Percentiles rank a stretch among this genome's conserved stretches.
phyloP scores from a whole-genome alignment of 2,797 vertebrate genomes.

The Epinephelus malabaricus region DNA sequence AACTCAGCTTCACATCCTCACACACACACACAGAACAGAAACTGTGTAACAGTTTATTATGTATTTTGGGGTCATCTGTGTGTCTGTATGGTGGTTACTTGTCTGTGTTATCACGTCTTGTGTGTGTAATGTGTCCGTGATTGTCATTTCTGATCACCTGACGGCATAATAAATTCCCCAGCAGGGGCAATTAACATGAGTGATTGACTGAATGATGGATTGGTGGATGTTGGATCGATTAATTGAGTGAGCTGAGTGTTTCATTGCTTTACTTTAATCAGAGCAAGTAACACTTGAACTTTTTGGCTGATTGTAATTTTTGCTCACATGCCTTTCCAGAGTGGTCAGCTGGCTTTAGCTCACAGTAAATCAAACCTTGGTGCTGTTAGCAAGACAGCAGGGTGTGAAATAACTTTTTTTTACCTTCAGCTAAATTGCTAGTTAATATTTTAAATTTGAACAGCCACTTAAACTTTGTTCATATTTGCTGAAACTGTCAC shows the following conservation, averaged over 20 bases:
- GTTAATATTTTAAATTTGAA: no score
- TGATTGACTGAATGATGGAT: constrained; percentile 30
- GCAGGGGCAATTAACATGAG: constrained; percentile 21
- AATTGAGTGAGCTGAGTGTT: constrained; percentile 16
- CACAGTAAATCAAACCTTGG: neutral
- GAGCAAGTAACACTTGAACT: neutral
- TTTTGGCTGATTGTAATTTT: neutral
- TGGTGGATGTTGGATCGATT: constrained; percentile 15
- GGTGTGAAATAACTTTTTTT: no score
- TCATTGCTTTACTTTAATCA: constrained; percentile 6
- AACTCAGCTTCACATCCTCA: neutral
- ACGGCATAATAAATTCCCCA: constrained; percentile 23
- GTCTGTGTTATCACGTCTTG: neutral
- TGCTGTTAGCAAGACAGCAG: neutral
- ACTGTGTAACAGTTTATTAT: neutral
- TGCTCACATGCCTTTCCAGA: neutral
- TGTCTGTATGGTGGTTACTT: neutral
- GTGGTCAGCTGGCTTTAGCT: neutral
- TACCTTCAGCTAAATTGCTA: no score
- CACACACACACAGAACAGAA: neutral
- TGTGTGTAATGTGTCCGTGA: neutral
- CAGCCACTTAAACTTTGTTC: no score
- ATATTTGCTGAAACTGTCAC: no score
- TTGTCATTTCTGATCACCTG: constrained; percentile 9
- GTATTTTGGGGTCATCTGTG: neutral